Evolutionary conservation across 2,888 invertebrate genomes (phyloP), one percentile per base, ranked within the genome.

Genomic region (Xanthostigma xanthostigma): DNA sequence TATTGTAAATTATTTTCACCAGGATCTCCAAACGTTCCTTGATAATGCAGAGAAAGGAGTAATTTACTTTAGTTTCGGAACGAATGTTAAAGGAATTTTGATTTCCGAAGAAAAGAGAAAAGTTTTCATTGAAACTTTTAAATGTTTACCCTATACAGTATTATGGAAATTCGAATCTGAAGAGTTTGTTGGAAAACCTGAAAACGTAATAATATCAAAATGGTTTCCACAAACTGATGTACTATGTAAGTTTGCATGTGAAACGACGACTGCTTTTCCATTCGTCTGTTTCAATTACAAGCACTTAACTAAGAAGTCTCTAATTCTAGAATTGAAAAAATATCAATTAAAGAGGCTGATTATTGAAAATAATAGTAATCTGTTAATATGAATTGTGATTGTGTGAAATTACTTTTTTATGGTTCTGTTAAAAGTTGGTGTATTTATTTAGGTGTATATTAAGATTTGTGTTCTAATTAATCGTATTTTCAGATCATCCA

Each of bases 131-230:
- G 53, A 58, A 9, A 58, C 56, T 1, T 60, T 64, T 45, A 45
- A 55, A 3, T 55, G 55, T 47, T 49, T 63, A 39, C 59, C 60
- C 11, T 61, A 58, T 39, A 55, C 53, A 41, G 57, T 63, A 8
- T 49, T 64, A 8, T 64, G 63, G 63, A 63, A 62, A 53, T 62
- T 56, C 53, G 62, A 62, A 45, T 33, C 51, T 6, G 60, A 61
- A 9, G 43, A 38, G 9, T 45, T 59, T 43, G 49, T 53, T 8
- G 53, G 49, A 8, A 50, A 56, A 35, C 56, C 59, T 8, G 45
- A 48, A 13, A 63, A 64, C 51, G 59, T 64, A 0, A 52, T 53
- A 33, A 47, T 14, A 5, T 9, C 14, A 36, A 48, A 48, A 43
- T 48, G 48, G 48, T 38, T 48, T 6, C 48, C 48, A n/a, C 48